Evolutionary conservation across 2,797 vertebrate species (phyloP).

Genomic region (Acrocephalus scirpaceus): DNA sequence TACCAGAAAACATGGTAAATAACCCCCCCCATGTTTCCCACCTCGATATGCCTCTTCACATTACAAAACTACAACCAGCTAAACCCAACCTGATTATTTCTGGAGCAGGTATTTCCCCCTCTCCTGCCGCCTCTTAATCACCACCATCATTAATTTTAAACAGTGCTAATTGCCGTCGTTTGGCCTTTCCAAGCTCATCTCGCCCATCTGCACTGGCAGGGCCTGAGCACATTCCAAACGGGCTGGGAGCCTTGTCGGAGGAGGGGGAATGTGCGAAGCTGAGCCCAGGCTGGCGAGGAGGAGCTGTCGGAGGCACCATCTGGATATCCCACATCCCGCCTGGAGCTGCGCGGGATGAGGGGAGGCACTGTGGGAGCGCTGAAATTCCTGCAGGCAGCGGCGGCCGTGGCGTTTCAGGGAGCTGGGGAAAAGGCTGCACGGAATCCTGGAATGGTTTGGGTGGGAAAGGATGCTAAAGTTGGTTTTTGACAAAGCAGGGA

Average conservation of each 20-base stretch:
- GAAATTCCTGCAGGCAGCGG: background rate
- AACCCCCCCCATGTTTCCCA: background rate
- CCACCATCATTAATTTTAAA: background rate
- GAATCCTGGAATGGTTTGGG: background rate
- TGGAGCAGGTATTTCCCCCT: background rate
- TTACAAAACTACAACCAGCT: background rate
- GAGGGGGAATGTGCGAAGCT: conserved; percentile 11
- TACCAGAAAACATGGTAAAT: background rate
- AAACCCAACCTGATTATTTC: background rate
- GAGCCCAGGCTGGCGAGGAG: conserved; percentile 37
- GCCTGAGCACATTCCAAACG: background rate
- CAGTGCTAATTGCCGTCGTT: background rate
- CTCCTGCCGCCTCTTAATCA: background rate
- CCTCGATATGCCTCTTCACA: background rate
- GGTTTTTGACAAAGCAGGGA: background rate
- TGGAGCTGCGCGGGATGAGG: background rate
- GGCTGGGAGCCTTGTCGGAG: background rate
- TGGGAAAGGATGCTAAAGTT: background rate
- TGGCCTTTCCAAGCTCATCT: background rate
- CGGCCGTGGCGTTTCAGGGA: rapidly evolving
- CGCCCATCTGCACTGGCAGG: background rate
- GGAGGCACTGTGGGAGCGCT: background rate
- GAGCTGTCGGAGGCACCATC: conserved; percentile 60
- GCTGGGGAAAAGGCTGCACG: rapidly evolving
- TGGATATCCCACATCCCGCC: background rate